A percentile compares a stretch with the other conserved stretches of the same genome.
Evolutionary conservation across 2,888 invertebrate species (phyloP).

Genomic region (Hedya salicella): DNA sequence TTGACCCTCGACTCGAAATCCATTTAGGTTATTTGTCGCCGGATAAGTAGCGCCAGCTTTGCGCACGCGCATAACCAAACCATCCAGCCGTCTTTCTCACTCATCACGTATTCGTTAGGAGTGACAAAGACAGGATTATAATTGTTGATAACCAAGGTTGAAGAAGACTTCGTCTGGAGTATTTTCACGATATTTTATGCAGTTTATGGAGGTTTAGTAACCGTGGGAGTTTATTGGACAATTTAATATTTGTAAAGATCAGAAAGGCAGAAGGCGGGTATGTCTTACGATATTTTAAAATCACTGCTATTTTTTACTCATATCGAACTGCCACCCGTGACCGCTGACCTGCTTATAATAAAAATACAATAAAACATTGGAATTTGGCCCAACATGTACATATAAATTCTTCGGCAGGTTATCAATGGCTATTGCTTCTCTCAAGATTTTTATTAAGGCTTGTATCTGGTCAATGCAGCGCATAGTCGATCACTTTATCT

Average conservation of each 20-base stretch:
- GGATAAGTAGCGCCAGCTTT: slow-evolving; percentile 46
- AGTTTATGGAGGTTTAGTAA: slow-evolving; percentile 7
- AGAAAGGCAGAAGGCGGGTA: slow-evolving; percentile 1
- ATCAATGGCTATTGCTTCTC: no score
- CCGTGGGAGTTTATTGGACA: slow-evolving; percentile 21
- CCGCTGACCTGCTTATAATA: no score
- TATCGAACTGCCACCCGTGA: no score
- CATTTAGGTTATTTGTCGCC: slow-evolving; percentile 51
- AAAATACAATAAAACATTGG: no score
- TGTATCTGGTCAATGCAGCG: no score
- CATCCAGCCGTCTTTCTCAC: neutral
- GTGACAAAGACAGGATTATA: slow-evolving; percentile 6
- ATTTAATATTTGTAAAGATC: slow-evolving; percentile 21
- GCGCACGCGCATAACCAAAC: slow-evolving; percentile 9
- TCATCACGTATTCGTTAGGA: neutral
- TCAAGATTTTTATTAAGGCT: no score
- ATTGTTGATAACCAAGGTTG: neutral
- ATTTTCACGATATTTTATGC: slow-evolving; percentile 30
- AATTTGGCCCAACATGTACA: no score
- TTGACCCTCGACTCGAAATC: slow-evolving; percentile 58
- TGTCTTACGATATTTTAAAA: slow-evolving; percentile 11
- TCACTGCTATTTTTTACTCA: neutral
- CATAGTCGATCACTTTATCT: no score
- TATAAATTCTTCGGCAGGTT: no score
- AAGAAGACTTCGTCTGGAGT: neutral